Conservation (phyloP, 2,888 invertebrate species). For the Epirrita christyi region DNA sequence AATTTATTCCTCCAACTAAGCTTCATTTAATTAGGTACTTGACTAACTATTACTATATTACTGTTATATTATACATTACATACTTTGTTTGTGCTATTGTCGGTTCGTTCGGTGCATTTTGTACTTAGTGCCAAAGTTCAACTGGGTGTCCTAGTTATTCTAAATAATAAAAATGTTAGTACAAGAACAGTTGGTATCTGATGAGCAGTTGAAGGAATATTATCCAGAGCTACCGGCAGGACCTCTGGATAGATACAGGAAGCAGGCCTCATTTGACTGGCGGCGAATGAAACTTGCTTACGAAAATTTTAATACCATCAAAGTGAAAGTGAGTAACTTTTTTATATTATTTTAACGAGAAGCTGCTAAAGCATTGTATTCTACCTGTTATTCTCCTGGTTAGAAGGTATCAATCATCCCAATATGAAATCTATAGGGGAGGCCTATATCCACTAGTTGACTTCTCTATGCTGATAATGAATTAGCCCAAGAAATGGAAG, state of each 20-base stretch:
- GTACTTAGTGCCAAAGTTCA: conserved; percentile 34
- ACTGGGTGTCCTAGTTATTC: conserved; percentile 7
- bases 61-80: too few species aligned
- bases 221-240: conserved; percentile 86
- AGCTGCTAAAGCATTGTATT: too few species aligned
- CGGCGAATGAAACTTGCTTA: conserved; percentile 82
- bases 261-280: conserved; percentile 88
- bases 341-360: background rate
- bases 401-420: background rate
- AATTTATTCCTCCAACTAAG: too few species aligned
- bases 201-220: conserved; percentile 65
- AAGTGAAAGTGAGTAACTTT: conserved; percentile 64
- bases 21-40: too few species aligned
- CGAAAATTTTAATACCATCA: conserved; percentile 63
- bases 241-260: conserved; percentile 86
- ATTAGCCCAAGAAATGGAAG: too few species aligned
- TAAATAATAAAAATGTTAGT: conserved; percentile 27
- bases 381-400: background rate
- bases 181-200: conserved; percentile 46
- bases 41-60: too few species aligned
- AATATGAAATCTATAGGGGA: too few species aligned
- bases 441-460: too few species aligned
- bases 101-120: background rate
- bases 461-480: too few species aligned
- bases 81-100: too few species aligned